phyloP scores from a whole-genome alignment of 2,113 vertebrate species.

The Sinocyclocheilus maitianheensis region DNA sequence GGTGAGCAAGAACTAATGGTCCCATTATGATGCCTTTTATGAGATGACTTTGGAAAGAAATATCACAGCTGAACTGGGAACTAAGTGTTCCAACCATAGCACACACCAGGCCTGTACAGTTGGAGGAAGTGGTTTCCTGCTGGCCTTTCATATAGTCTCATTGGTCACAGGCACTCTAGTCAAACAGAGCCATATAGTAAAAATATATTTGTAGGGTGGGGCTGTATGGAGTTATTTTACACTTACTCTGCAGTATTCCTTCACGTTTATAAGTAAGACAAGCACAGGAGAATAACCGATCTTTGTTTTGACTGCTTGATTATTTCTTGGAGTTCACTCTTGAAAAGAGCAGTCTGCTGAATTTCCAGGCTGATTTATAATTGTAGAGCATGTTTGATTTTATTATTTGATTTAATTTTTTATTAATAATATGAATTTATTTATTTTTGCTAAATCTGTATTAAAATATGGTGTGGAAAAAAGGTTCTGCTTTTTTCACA shows the following conservation, averaged over 20 bases:
- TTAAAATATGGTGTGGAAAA: too few species aligned
- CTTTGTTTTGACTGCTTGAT: not conserved
- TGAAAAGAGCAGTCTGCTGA: not conserved
- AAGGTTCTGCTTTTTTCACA: not conserved
- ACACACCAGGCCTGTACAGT: not conserved
- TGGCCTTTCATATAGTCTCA: not conserved
- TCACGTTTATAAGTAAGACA: not conserved
- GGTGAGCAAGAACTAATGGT: not conserved
- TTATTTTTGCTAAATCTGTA: too few species aligned
- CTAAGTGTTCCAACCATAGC: not conserved
- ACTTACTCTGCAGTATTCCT: not conserved
- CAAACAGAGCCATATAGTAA: not conserved
- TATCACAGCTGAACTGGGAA: not conserved
- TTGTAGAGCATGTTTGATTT: not conserved
- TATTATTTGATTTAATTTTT: not conserved
- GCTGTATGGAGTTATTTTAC: not conserved
- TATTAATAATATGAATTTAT: too few species aligned
- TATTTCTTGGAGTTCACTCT: not conserved
- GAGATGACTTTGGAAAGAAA: not conserved
- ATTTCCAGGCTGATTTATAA: not conserved
- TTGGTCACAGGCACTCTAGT: constrained; percentile 18
- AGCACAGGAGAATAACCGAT: not conserved
- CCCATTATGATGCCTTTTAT: not conserved
- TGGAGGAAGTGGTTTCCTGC: constrained; percentile 4
- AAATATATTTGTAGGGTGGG: not conserved